Evolutionary conservation across 2,888 invertebrate species (phyloP), one percentile per base, ranked within the genome.

Genomic region (Rambutsinella grinnellia): DNA sequence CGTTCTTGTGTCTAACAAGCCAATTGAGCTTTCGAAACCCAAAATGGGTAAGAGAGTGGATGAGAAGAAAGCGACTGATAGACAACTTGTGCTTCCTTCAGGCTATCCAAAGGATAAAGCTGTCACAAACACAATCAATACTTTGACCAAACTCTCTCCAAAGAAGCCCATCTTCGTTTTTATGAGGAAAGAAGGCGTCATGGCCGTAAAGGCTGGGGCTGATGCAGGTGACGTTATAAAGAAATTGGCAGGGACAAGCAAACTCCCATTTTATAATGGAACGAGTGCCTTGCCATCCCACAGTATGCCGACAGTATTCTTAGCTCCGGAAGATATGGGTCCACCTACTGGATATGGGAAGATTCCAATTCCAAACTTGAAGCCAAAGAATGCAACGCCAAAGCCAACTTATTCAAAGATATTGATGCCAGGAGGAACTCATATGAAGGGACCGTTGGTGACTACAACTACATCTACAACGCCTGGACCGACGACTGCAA

Each of bases 171-270:
- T 83, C 23, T 72, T 80, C 36, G 82, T 83, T 13, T 83, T 80
- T 65, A 83, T 83, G 82, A 21, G 81, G 46, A 79, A 75, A 15
- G 83, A 82, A 66, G 83, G 83, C 0, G 77, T 83, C 51, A 46
- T 66, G 1, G 83, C 83, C 2, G 77, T 81, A 0, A 71, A 71
- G 15, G 65, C 71, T 1, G 83, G 83, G 21, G 82, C 82, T 0
- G 83, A 83, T 58, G 80, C 81, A 8, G 83, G 82, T 5, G 82
- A 83, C 61, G 83, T 83, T 6, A 82, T 83, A 23, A 83, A 83
- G 62, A 83, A 83, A 66, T 76, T 81, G n/a, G 83, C 83, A 10
- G 83, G 83, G 3, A 81, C 82, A 0, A 83, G 83, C 61, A 83
- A 83, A 78, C 75, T 83, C 17, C 83, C 83, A 2, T 83, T 83